Percentiles rank a stretch among this genome's conserved stretches.
These are phyloP conservation scores for Mantis religiosa DNA, from an alignment of 2,888 invertebrate species.

Conservation along the genomic window DNA sequence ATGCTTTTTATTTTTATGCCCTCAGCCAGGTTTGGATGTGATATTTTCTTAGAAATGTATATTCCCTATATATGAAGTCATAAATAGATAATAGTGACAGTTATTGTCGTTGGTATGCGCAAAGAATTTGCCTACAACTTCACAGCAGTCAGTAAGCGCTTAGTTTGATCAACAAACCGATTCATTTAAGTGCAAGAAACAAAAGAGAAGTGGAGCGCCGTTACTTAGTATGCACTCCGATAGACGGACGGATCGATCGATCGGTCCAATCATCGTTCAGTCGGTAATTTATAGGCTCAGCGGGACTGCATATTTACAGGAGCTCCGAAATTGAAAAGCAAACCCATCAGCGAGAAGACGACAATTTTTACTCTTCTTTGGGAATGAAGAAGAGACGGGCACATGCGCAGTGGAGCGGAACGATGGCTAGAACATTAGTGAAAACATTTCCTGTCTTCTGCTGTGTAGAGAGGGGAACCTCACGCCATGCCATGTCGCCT, in stretches of 20 bases:
- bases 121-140: too few relatives aligned
- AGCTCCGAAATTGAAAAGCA: slow-evolving; percentile 7
- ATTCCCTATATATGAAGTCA: too few relatives aligned
- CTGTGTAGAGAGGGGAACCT: too few relatives aligned
- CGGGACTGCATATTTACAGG: slow-evolving; percentile 8
- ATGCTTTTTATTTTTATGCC: too few relatives aligned
- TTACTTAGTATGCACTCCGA: neutral
- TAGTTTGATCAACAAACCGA: neutral
- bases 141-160: neutral
- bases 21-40: too few relatives aligned
- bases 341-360: slow-evolving; percentile 1
- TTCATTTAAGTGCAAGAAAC: neutral
- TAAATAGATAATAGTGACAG: too few relatives aligned
- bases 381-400: neutral
- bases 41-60: too few relatives aligned
- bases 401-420: neutral
- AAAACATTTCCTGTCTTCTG: too few relatives aligned
- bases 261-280: slow-evolving; percentile 12
- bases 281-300: slow-evolving; percentile 11
- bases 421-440: too few relatives aligned
- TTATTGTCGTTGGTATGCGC: too few relatives aligned
- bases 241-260: neutral
- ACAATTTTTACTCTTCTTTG: neutral
- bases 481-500: too few relatives aligned
- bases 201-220: neutral